Percentiles rank a stretch among this genome's conserved stretches.
phyloP scores from a whole-genome alignment of 2,797 vertebrate genomes.

The Pseudotriccus pelzelni region DNA sequence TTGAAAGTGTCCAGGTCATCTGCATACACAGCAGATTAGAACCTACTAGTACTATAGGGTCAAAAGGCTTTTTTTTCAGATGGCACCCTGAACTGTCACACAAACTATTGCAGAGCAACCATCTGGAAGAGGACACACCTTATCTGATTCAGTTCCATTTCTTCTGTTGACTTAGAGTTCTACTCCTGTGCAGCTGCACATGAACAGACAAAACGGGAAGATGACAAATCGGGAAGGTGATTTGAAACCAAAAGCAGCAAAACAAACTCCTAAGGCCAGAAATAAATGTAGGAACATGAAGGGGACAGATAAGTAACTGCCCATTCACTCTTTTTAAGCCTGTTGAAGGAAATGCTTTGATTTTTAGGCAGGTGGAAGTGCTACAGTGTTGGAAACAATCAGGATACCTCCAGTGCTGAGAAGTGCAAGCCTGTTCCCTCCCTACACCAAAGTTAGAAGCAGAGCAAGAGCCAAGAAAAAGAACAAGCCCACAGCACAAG shows the following conservation, averaged over 20 bases:
- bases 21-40: background rate
- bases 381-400: background rate
- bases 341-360: background rate
- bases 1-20: background rate
- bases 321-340: background rate
- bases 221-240: background rate
- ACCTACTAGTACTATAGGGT: background rate
- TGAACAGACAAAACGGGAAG: background rate
- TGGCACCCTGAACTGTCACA: background rate
- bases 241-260: background rate
- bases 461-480: constrained; percentile 39
- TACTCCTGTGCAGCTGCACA: background rate
- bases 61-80: background rate
- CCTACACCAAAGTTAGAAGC: background rate
- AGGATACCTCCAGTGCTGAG: background rate
- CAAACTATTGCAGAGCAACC: background rate
- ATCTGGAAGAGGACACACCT: background rate
- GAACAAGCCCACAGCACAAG: background rate
- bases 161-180: background rate
- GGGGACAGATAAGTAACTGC: background rate
- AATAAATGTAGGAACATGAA: background rate
- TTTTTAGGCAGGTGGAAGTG: background rate
- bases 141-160: background rate
- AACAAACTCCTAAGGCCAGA: background rate
- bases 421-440: background rate